Conservation (phyloP, 2,797 vertebrate species). For the Craterocephalus amniculus region DNA sequence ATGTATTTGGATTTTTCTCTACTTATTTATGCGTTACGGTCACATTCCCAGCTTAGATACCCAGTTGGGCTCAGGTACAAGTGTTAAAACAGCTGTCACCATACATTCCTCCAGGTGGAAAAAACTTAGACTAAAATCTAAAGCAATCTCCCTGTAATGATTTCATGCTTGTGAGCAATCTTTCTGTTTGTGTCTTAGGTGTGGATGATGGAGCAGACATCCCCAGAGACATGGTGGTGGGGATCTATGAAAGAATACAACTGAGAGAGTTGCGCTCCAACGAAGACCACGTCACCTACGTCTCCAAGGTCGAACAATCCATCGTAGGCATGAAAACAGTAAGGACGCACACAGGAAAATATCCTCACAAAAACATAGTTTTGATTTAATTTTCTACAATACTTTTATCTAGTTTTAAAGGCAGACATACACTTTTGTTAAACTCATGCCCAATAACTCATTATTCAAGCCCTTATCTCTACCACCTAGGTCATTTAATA, state of each 20-base stretch:
- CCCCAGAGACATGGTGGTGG: constrained; percentile 95
- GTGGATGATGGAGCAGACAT: constrained; percentile 98
- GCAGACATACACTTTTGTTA: constrained; percentile 6
- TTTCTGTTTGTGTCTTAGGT: constrained; percentile 75
- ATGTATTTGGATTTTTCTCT: neutral
- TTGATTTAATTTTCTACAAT: neutral
- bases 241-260: constrained; percentile 98
- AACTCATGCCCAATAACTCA: constrained; percentile 31
- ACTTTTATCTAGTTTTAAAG: neutral
- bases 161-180: constrained; percentile 4
- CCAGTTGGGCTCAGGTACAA: neutral
- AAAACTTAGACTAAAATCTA: neutral
- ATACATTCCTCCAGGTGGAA: constrained; percentile 8
- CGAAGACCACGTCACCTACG: constrained; percentile 98
- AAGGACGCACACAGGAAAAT: constrained; percentile 54
- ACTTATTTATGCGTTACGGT: neutral
- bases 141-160: neutral
- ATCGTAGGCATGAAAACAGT: constrained; percentile 96
- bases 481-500: constrained; percentile 67
- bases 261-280: constrained; percentile 96
- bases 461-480: constrained; percentile 57
- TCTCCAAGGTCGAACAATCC: constrained; percentile 97
- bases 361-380: neutral
- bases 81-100: constrained; percentile 10
- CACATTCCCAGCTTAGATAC: constrained; percentile 4